phyloP scores from a whole-genome alignment of 2,888 invertebrate species.

The Ferrisia virgata region DNA sequence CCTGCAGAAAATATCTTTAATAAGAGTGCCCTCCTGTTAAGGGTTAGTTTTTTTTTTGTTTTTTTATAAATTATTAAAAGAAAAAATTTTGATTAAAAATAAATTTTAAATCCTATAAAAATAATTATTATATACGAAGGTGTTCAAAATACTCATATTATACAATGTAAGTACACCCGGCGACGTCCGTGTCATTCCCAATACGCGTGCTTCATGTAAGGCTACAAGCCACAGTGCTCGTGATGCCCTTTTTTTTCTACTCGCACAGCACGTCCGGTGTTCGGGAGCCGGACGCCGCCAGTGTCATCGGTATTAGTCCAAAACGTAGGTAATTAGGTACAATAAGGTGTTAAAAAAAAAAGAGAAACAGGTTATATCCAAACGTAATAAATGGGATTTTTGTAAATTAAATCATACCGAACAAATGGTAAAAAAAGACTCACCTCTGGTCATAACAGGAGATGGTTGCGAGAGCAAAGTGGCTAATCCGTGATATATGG shows the following conservation, averaged over 20 bases:
- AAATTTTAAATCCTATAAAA: no score
- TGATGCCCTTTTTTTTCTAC: slow-evolving; percentile 8
- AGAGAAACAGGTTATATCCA: no score
- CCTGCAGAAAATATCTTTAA: no score
- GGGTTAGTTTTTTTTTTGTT: background rate
- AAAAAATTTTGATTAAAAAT: no score
- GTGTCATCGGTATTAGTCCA: background rate
- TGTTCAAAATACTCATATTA: no score
- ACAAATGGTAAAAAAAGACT: slow-evolving; percentile 50
- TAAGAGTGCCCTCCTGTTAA: background rate
- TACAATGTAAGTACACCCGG: no score
- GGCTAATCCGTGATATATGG: slow-evolving; percentile 92
- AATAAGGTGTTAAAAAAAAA: background rate
- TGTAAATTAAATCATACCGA: no score
- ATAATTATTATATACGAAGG: no score
- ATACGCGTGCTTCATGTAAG: background rate
- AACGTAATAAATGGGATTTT: no score
- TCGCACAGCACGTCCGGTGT: background rate
- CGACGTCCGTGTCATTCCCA: background rate
- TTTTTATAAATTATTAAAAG: no score
- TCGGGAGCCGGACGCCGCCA: background rate
- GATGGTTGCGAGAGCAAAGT: slow-evolving; percentile 88
- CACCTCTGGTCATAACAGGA: slow-evolving; percentile 74
- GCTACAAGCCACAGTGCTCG: background rate
- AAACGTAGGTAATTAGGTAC: background rate